Base-by-base conservation (phyloP, 2,113 vertebrate genomes). In the Pleuronectes platessa region DNA sequence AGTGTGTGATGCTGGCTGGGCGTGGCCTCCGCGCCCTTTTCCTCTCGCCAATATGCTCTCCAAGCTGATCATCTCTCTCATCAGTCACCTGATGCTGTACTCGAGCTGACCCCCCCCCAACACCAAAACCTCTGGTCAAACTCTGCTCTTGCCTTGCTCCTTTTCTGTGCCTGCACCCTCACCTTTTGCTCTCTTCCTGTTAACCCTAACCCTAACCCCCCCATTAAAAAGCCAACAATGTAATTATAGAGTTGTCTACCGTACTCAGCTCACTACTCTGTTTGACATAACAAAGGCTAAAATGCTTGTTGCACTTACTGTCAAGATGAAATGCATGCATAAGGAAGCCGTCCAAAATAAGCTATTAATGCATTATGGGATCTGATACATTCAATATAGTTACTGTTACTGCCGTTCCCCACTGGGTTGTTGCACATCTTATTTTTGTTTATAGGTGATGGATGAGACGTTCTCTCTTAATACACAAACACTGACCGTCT, bases 401-500 rank as follows among this genome's bases (percentile, higher is more conserved):
- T 47, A 53, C 5, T 60, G 8, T 13, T 51, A 21, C 6, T 24
- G 31, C 31, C 5, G 31, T 17, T 37, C 35, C 35, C 35, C 35
- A 37, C 35, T 37, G 35, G 35, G 35, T 37, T 37, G 45, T 37
- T 4, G 27, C 2, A 14, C 2, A 14, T 5, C 54, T 23, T 10
- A 54, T 67, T 67, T 66, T 17, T 18, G 4, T 8, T 24, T 9
- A 47, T 45, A 45, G 2, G 8, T 13, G 3, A 9, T 23, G 24
- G 6, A 31, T 27, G 11, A 61, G 58, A 12, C 9, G 13, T 37
- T 68, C 69, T 68, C 23, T 58, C 54, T 12, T 63, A 54, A 84
- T 79, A 26, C 56, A 60, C 58, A 79, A 63, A 65, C 37, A 51
- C 17, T 78, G 79, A 82, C 73, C 71, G 55, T 70, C 63, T 40